A percentile compares a stretch with the other conserved stretches of the same genome.
Evolutionary conservation across 2,888 invertebrate genomes (phyloP).

Genomic region (Ichneumoninae sp.): DNA sequence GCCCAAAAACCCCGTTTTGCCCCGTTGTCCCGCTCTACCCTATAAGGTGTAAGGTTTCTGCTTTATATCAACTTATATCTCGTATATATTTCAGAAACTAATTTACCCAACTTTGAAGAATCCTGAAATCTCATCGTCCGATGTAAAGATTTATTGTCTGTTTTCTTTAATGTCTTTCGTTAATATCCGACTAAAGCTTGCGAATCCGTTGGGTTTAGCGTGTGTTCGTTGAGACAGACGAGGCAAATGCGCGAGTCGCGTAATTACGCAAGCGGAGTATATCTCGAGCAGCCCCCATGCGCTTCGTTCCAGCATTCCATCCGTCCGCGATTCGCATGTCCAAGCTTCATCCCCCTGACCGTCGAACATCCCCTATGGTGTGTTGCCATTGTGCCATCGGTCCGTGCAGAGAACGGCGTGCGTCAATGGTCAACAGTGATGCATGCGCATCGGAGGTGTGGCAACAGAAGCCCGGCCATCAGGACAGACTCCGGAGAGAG

Average conservation of each 20-base stretch:
- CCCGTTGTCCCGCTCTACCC: too few species aligned
- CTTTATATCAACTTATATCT: too few species aligned
- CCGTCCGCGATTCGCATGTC: background rate
- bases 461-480: slow-evolving; percentile 36
- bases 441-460: background rate
- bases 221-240: background rate
- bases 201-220: background rate
- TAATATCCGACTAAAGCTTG: background rate
- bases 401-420: background rate
- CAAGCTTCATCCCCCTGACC: background rate
- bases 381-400: background rate
- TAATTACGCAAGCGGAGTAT: slow-evolving; percentile 71
- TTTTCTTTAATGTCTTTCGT: background rate
- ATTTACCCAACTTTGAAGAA: too few species aligned
- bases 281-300: slow-evolving; percentile 18
- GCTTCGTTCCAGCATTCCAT: background rate
- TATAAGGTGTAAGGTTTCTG: too few species aligned
- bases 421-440: slow-evolving; percentile 6
- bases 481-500: slow-evolving; percentile 24
- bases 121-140: too few species aligned
- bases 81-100: too few species aligned
- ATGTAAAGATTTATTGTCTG: too few species aligned
- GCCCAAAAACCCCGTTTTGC: too few species aligned
- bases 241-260: slow-evolving; percentile 37
- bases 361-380: slow-evolving; percentile 2